Evolutionary conservation across 2,797 vertebrate species (phyloP), one percentile per base, ranked within the genome.

Genomic region (Meriones psammophilus): DNA sequence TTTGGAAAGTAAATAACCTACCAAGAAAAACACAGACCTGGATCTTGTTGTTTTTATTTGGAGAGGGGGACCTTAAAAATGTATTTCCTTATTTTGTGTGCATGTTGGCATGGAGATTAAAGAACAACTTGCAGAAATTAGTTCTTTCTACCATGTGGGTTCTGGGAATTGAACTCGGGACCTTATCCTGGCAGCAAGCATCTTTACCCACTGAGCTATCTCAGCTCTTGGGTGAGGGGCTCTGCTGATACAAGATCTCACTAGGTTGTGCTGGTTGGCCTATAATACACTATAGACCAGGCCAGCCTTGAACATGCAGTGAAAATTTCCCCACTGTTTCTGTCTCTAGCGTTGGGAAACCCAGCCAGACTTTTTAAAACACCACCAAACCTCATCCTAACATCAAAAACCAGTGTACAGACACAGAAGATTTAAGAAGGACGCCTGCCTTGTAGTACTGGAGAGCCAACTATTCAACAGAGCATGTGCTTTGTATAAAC

Each of bases 1-100:
- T 97, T 99, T 99, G 5, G 99, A 99, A 97, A 99, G 98, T 97
- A 99, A 98, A 97, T 99, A 99, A 96, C 99, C 99, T 99, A 93
- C 20, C 85, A 94, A 91, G 68, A 24, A 88, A 12, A 84, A 50
- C 0, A 96, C 3, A 92, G 42, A 81, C 9, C n/a, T 78, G 42
- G 13, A 17, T 26, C 74, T 42, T 73, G 12, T 76, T 74, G 5
- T 74, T 42, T 60, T 42, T 42, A 68, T 62, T 62, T 89, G 58
- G n/a, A 26, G n/a, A 60, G 54, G 3, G 15, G 69, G 8, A 50
- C 22, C 20, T 7, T 73, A 39, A 58, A 73, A 39, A n/a, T n/a
- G 13, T 26, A 56, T 24, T 58, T 58, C 26, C 24, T 73, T 87
- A 73, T 73, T 58, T 30, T 88, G n/a, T 74, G 26, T 20, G 50